Evolutionary conservation across 2,797 vertebrate genomes (phyloP).

Genomic region (Petrocephalus schoutedeni): DNA sequence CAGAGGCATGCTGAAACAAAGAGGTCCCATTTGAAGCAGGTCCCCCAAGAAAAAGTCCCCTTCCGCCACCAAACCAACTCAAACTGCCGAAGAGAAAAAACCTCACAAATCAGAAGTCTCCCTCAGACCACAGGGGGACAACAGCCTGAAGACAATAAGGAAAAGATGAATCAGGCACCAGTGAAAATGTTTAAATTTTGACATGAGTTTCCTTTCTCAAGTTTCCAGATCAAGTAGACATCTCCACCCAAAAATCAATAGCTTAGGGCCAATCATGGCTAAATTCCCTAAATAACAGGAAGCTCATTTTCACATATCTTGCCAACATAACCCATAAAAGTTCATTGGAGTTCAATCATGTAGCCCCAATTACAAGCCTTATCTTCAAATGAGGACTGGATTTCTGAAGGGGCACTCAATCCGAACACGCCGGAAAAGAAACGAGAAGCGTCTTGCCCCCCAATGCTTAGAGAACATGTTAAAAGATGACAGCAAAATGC

Average conservation of each 20-base stretch:
- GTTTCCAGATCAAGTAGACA: background rate
- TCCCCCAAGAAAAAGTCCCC: background rate
- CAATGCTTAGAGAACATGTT: background rate
- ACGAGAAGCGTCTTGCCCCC: background rate
- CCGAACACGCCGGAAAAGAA: background rate
- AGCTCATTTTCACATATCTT: background rate
- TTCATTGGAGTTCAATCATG: background rate
- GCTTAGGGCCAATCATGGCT: background rate
- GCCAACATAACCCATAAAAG: background rate
- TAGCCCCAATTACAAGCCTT: background rate
- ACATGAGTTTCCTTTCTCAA: too few species aligned
- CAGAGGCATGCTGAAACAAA: background rate
- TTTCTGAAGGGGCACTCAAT: background rate
- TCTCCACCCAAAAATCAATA: background rate
- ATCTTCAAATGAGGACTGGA: background rate
- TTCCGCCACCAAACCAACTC: background rate
- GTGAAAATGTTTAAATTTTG: background rate
- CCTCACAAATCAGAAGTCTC: constrained; percentile 26
- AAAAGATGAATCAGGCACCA: background rate
- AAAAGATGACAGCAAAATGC: background rate
- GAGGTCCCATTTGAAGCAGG: background rate
- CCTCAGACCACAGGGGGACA: background rate
- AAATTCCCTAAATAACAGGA: background rate
- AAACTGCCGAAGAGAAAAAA: constrained; percentile 6
- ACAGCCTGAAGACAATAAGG: background rate